phyloP scores from a whole-genome alignment of 2,888 invertebrate genomes.

The Lepas anatifera region DNA sequence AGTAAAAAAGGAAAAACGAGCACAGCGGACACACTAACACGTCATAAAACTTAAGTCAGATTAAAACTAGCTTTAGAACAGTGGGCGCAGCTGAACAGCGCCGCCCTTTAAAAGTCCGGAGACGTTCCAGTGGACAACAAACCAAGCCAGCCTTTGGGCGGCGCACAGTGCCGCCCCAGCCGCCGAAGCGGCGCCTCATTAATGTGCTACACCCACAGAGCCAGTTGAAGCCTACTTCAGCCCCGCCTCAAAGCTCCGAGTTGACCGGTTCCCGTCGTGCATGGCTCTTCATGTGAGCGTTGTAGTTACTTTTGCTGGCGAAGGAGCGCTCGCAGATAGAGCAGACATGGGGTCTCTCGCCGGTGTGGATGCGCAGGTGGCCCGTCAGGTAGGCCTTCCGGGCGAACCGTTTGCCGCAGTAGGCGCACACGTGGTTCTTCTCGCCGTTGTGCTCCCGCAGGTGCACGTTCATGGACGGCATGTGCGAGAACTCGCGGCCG shows the following conservation, averaged over 20 bases:
- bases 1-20: too few species aligned
- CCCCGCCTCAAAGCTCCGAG: background rate
- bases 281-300: conserved; percentile 23
- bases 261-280: background rate
- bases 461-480: conserved; percentile 76
- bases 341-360: conserved; percentile 66
- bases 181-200: too few species aligned
- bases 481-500: conserved; percentile 75
- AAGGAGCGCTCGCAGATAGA: conserved; percentile 56
- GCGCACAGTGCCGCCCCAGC: too few species aligned
- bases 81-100: too few species aligned
- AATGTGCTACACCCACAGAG: too few species aligned
- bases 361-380: conserved; percentile 74
- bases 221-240: too few species aligned
- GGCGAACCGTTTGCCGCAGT: conserved; percentile 73
- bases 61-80: too few species aligned
- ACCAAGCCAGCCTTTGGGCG: too few species aligned
- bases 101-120: too few species aligned
- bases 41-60: too few species aligned
- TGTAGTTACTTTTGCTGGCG: conserved; percentile 25
- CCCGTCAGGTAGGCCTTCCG: conserved; percentile 76
- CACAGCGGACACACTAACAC: too few species aligned
- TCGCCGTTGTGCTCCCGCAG: conserved; percentile 69
- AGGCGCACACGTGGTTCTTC: conserved; percentile 60
- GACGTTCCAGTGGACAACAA: too few species aligned